A percentile compares a stretch with the other conserved stretches of the same genome.
phyloP scores from a whole-genome alignment of 2,797 vertebrate genomes.

The Gadopsis bispinosus region DNA sequence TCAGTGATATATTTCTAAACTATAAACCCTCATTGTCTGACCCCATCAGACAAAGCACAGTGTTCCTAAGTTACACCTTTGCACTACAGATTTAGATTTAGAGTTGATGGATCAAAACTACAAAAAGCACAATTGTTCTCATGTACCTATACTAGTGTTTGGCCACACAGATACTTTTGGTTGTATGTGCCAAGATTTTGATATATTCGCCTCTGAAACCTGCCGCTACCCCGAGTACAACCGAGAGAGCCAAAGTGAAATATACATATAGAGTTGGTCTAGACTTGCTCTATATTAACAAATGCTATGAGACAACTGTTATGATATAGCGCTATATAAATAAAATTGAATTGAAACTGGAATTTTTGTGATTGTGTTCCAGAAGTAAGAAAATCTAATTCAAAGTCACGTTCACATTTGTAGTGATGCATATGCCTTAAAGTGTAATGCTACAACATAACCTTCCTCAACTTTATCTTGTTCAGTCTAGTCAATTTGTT shows the following conservation, averaged over 20 bases:
- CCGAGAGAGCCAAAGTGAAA: not conserved
- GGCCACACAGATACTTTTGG: slow-evolving; percentile 51
- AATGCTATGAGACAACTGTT: too few relatives aligned
- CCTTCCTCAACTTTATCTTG: not conserved
- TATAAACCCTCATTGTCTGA: slow-evolving; percentile 59
- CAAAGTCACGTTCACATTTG: not conserved
- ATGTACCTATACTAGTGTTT: slow-evolving; percentile 27
- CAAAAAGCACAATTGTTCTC: slow-evolving; percentile 22
- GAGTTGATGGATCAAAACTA: slow-evolving; percentile 33
- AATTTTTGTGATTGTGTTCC: not conserved
- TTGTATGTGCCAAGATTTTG: slow-evolving; percentile 24
- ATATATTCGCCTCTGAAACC: slow-evolving; percentile 18
- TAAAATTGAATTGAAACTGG: not conserved
- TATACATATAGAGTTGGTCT: too few relatives aligned
- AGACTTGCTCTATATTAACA: too few relatives aligned
- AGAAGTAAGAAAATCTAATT: not conserved
- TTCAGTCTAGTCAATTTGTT: not conserved
- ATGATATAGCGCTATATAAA: too few relatives aligned
- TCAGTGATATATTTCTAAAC: slow-evolving; percentile 74
- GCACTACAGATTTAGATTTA: slow-evolving; percentile 60
- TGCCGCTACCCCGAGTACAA: not conserved
- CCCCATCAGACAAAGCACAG: slow-evolving; percentile 63
- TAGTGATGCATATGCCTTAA: not conserved
- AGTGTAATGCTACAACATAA: not conserved
- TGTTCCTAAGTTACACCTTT: slow-evolving; percentile 63